Evolutionary conservation across 1,140 invertebrate species (phyloP).

Genomic region (Macrocentrus cingulum): DNA sequence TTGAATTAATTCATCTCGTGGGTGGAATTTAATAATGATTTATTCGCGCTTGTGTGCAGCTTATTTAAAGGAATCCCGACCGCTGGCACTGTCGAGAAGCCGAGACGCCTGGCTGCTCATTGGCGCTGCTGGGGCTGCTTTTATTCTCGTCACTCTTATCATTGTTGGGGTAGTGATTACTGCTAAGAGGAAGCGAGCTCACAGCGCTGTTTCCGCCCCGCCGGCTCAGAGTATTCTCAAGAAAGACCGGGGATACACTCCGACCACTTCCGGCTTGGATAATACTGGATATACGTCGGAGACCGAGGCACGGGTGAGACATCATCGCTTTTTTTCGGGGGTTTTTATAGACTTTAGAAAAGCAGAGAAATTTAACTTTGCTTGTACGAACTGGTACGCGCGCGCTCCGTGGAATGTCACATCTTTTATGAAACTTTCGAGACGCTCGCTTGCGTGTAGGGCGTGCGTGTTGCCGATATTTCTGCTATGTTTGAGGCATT

Average conservation of each 20-base stretch:
- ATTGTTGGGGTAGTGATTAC: conserved; percentile 64
- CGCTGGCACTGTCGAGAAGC: conserved; percentile 64
- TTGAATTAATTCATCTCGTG: conserved; percentile 1
- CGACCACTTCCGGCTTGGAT: conserved; percentile 38
- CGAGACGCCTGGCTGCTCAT: conserved; percentile 68
- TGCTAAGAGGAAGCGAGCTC: conserved; percentile 62
- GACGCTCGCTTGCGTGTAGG: conserved; percentile 6
- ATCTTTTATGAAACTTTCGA: conserved; percentile 6
- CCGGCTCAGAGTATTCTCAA: conserved; percentile 42
- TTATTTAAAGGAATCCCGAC: conserved; percentile 68
- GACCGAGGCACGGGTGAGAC: conserved; percentile 44
- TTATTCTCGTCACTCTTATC: conserved; percentile 66
- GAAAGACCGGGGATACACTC: conserved; percentile 44
- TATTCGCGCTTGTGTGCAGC: conserved; percentile 57
- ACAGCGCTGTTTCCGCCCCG: conserved; percentile 43
- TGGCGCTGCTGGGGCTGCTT: conserved; percentile 62
- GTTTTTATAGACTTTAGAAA: conserved; percentile 3
- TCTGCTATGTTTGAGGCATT: conserved; percentile 4
- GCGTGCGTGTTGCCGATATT: conserved; percentile 11
- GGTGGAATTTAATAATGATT: neutral
- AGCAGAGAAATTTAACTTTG: neutral
- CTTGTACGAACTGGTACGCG: conserved; percentile 17
- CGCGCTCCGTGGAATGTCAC: conserved; percentile 1
- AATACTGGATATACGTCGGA: conserved; percentile 51
- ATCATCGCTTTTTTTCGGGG: neutral